Percentiles rank a stretch among this genome's conserved stretches.
Evolutionary conservation across 2,797 vertebrate species (phyloP).

Genomic region (Miichthys miiuy): DNA sequence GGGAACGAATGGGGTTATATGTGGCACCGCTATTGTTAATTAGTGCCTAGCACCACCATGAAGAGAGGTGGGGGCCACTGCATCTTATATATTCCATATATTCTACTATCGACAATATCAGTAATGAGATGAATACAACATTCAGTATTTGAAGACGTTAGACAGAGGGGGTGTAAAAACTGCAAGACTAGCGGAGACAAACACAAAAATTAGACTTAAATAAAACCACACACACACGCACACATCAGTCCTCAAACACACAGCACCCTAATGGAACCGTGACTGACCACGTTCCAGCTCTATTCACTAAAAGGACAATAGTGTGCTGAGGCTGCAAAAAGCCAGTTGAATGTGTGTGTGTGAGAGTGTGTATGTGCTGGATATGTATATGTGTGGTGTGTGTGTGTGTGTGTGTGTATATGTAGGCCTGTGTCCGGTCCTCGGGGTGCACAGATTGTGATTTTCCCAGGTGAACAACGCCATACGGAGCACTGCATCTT

Average conservation of each 20-base stretch:
- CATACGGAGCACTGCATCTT: conserved; percentile 76
- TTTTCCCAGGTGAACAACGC: conserved; percentile 85
- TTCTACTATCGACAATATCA: background rate
- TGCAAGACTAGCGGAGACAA: conserved; percentile 5
- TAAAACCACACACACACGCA: background rate
- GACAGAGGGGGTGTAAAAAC: background rate
- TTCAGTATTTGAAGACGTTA: background rate
- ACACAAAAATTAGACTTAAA: conserved; percentile 16
- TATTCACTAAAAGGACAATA: conserved; percentile 78
- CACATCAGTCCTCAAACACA: conserved; percentile 60
- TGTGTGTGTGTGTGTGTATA: conserved; percentile 4
- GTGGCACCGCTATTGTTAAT: conserved; percentile 61
- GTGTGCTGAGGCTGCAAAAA: conserved; percentile 80
- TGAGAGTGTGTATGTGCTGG: conserved; percentile 13
- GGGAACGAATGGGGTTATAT: conserved; percentile 51
- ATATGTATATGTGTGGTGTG: background rate
- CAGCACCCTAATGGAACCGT: conserved; percentile 73
- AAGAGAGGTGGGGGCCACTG: conserved; percentile 21
- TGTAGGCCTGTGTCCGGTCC: conserved; percentile 37
- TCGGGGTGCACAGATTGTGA: conserved; percentile 79
- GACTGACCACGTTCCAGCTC: conserved; percentile 81
- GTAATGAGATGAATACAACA: background rate
- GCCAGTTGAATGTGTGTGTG: conserved; percentile 63
- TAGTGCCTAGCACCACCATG: conserved; percentile 35
- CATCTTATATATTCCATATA: background rate